Base-by-base conservation (phyloP, 1,140 invertebrate genomes). In the Gryon sp. region DNA sequence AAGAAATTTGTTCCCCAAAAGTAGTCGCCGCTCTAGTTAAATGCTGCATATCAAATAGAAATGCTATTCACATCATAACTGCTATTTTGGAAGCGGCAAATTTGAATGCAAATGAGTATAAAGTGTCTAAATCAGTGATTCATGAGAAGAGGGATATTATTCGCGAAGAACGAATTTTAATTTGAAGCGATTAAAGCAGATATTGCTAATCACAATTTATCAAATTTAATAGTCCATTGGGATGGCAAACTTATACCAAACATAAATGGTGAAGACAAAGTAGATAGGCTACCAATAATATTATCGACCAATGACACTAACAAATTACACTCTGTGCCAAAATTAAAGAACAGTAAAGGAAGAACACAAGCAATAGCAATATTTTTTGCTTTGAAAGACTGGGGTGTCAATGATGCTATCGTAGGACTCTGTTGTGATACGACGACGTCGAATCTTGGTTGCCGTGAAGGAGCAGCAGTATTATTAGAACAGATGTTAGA, bases 1-100 rank as follows among this genome's bases (percentile, higher is more conserved):
- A n/a, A n/a, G n/a, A n/a, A n/a, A 53, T 53, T 53, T 53, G 48
- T 53, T 28, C 43, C 15, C 2, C 24, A 46, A 46, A 46, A 28
- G 43, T 46, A 11, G 24, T 46, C 28, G 24, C 43, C 28, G 45
- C 45, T n/a, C n/a, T n/a, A n/a, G n/a, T n/a, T n/a, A n/a, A n/a
- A n/a, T n/a, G n/a, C n/a, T n/a, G n/a, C n/a, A n/a, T n/a, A n/a
- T n/a, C n/a, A n/a, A n/a, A n/a, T n/a, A n/a, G n/a, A n/a, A n/a
- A n/a, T n/a, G n/a, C n/a, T n/a, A n/a, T n/a, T n/a, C n/a, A n/a
- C n/a, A n/a, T n/a, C n/a, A n/a, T n/a, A n/a, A n/a, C n/a, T n/a
- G n/a, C n/a, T n/a, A n/a, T n/a, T n/a, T n/a, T n/a, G n/a, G n/a
- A n/a, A n/a, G n/a, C n/a, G n/a, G n/a, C n/a, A n/a, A n/a, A n/a